These are phyloP conservation scores for Nymphalis c-album DNA, from an alignment of 2,888 invertebrate species.

Conservation along the genomic window DNA sequence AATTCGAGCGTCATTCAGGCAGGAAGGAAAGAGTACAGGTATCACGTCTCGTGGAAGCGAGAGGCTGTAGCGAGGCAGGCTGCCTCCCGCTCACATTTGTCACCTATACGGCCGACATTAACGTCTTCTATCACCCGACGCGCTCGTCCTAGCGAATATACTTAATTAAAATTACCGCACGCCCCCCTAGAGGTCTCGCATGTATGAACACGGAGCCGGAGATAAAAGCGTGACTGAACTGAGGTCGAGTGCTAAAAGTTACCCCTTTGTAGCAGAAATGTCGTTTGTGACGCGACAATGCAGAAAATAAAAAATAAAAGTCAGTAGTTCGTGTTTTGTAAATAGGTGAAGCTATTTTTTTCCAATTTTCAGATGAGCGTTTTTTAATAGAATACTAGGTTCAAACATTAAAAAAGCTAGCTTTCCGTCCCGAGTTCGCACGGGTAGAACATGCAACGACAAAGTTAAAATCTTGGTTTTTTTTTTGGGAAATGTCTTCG, in stretches of 20 bases:
- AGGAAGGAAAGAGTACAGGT: conserved; percentile 62
- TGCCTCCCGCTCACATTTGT: conserved; percentile 61
- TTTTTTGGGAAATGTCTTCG: no score
- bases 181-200: conserved; percentile 57
- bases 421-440: no score
- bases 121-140: conserved; percentile 53
- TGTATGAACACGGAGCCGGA: conserved; percentile 54
- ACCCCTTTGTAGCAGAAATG: conserved; percentile 14
- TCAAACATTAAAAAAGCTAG: not conserved
- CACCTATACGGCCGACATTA: conserved; percentile 71
- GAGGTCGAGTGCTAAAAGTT: conserved; percentile 23
- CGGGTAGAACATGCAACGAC: no score
- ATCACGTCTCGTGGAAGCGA: conserved; percentile 53
- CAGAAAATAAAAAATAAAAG: conserved; percentile 4
- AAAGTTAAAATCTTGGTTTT: no score
- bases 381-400: no score
- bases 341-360: not conserved
- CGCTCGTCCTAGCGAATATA: conserved; percentile 69
- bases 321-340: not conserved
- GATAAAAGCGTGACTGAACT: conserved; percentile 21
- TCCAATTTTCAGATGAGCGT: not conserved
- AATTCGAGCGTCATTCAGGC: conserved; percentile 53
- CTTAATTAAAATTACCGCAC: conserved; percentile 78
- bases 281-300: conserved; percentile 6
- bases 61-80: conserved; percentile 28